Evolutionary conservation across 92 coral and sea anemone species (phyloP).

Genomic region (Heteractis magnifica): DNA sequence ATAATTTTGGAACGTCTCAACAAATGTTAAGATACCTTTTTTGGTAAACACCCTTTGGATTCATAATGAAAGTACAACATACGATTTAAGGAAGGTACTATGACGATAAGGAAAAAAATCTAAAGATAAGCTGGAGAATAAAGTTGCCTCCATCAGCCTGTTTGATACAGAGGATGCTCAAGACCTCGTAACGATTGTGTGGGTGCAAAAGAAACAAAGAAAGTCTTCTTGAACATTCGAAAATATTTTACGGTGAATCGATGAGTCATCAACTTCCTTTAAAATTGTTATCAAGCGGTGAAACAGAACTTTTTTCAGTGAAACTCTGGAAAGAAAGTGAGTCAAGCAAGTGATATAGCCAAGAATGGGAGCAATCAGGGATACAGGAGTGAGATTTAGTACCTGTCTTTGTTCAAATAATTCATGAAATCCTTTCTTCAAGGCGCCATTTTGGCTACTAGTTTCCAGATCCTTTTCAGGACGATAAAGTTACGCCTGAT

Average conservation of each 20-base stretch:
- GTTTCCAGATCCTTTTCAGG: constrained; percentile 8
- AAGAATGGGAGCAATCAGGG: neutral
- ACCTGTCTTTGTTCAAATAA: neutral
- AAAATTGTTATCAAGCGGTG: neutral
- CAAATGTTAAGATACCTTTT: too few relatives aligned
- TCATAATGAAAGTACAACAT: too few relatives aligned
- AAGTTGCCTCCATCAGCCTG: too few relatives aligned
- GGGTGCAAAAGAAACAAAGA: neutral
- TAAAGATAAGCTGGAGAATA: too few relatives aligned
- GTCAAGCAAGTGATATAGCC: neutral
- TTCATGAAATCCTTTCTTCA: neutral
- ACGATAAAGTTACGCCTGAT: constrained; percentile 26
- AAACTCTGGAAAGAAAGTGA: neutral
- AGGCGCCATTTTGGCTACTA: constrained; percentile 1
- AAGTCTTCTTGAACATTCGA: neutral
- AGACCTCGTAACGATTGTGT: neutral
- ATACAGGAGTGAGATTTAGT: neutral
- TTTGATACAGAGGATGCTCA: too few relatives aligned
- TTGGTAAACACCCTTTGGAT: too few relatives aligned
- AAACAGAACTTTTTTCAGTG: neutral
- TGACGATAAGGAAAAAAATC: too few relatives aligned
- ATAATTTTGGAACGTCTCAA: too few relatives aligned
- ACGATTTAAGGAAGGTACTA: too few relatives aligned
- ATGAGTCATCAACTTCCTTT: neutral
- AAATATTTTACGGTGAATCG: neutral